phyloP scores from a whole-genome alignment of 2,113 vertebrate species.

The Odocoileus hemionus region DNA sequence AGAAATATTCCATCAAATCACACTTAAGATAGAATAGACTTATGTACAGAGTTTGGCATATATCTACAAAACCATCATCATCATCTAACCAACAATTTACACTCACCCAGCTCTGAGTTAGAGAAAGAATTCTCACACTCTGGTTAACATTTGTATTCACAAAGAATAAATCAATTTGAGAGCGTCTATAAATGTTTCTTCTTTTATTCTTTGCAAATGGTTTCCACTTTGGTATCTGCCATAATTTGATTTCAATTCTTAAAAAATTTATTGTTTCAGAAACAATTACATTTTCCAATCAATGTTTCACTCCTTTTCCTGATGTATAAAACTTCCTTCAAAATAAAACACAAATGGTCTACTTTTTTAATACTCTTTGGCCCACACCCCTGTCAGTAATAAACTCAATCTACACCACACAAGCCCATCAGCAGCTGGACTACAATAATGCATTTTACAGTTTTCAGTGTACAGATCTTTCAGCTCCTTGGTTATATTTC shows the following conservation, averaged over 20 bases:
- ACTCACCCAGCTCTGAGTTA: neutral
- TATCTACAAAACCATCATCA: neutral
- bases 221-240: neutral
- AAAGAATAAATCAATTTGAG: neutral
- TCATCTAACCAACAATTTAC: neutral
- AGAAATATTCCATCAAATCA: neutral
- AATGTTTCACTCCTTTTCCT: neutral
- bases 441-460: neutral
- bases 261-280: neutral
- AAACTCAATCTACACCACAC: neutral
- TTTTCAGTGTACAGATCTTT: neutral
- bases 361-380: neutral
- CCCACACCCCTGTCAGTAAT: neutral
- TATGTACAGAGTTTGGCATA: neutral
- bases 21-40: neutral
- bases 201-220: neutral
- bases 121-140: neutral
- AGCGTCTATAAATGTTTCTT: neutral
- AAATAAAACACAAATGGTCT: neutral
- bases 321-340: neutral
- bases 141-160: neutral
- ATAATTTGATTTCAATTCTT: slow-evolving; percentile 1
- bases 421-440: neutral
- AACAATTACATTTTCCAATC: neutral
- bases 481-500: neutral